phyloP scores from a whole-genome alignment of 92 coral and sea anemone genomes.

The Phenganax marumi region DNA sequence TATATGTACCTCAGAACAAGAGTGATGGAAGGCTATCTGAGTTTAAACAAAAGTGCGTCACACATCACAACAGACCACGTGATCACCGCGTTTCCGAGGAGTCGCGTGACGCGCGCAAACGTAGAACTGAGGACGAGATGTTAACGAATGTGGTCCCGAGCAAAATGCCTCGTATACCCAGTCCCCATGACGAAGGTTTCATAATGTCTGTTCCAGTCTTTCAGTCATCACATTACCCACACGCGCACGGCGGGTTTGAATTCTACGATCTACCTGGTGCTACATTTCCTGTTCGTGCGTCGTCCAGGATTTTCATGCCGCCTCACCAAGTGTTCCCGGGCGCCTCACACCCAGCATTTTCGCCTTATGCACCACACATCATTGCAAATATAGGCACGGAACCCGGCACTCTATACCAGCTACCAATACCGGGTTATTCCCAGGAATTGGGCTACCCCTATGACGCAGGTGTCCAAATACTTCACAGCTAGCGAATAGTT shows the following conservation, averaged over 20 bases:
- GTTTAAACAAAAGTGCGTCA: background rate
- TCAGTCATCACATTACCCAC: constrained; percentile 27
- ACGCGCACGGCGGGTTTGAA: constrained; percentile 49
- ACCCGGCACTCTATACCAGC: constrained; percentile 69
- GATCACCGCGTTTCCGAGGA: background rate
- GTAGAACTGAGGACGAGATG: constrained; percentile 6
- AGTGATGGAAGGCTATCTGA: background rate
- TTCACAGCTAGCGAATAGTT: constrained; percentile 10
- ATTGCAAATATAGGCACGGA: constrained; percentile 64
- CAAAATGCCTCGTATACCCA: background rate
- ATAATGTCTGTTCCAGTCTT: constrained; percentile 33
- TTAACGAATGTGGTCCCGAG: constrained; percentile 19
- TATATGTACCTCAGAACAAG: background rate
- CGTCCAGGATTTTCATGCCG: constrained; percentile 94
- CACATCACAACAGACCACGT: background rate
- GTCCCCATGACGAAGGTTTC: constrained; percentile 29
- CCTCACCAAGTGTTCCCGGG: constrained; percentile 72
- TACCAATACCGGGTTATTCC: constrained; percentile 59
- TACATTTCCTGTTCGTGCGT: constrained; percentile 54
- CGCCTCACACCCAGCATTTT: constrained; percentile 62
- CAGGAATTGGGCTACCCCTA: constrained; percentile 7
- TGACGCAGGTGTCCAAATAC: constrained; percentile 18
- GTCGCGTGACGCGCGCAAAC: background rate
- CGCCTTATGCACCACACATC: constrained; percentile 69
- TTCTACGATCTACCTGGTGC: constrained; percentile 43